Evolutionary conservation across 2,888 invertebrate genomes (phyloP).

Genomic region (Lysandra coridon): DNA sequence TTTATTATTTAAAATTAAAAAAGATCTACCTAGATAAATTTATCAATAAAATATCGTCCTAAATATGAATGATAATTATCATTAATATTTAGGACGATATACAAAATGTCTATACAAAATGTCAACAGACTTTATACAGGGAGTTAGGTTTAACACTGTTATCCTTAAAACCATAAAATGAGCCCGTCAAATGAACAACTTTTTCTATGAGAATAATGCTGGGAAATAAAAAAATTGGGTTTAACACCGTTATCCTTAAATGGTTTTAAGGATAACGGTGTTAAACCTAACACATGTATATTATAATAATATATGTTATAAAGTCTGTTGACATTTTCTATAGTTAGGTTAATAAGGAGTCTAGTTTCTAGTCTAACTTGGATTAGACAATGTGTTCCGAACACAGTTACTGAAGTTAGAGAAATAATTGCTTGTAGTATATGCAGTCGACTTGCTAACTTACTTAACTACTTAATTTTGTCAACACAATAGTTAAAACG

Average conservation of each 20-base stretch:
- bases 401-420: not conserved
- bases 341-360: not conserved
- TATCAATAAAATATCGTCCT: not conserved
- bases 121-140: too few relatives aligned
- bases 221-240: too few relatives aligned
- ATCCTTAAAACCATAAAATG: too few relatives aligned
- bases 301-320: too few relatives aligned
- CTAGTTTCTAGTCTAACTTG: not conserved
- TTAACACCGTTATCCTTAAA: too few relatives aligned
- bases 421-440: conserved; percentile 10
- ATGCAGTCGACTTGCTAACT: not conserved
- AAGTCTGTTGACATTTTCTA: not conserved
- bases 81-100: too few relatives aligned
- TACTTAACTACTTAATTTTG: conserved; percentile 6
- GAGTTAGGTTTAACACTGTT: too few relatives aligned
- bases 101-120: too few relatives aligned
- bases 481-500: not conserved
- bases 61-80: not conserved
- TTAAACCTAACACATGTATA: too few relatives aligned
- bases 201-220: too few relatives aligned
- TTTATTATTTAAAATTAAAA: not conserved
- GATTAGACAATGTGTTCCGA: conserved; percentile 16
- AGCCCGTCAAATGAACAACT: too few relatives aligned
- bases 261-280: too few relatives aligned
- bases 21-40: not conserved